Evolutionary conservation across 1,140 invertebrate genomes (phyloP).

Genomic region (Zaprionus davidi): DNA sequence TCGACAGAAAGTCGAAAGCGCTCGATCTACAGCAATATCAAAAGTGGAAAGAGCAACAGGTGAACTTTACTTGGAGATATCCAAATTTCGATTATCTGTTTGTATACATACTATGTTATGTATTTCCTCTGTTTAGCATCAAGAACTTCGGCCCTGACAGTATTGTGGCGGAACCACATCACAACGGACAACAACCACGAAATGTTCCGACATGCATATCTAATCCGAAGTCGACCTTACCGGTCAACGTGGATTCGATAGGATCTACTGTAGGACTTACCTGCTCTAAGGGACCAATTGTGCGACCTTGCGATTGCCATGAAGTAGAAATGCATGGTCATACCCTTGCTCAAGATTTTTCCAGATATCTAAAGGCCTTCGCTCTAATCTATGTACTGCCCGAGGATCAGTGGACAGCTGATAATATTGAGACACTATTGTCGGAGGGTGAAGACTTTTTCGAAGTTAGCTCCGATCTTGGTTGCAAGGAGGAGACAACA

Average conservation of each 20-base stretch:
- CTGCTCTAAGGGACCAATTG: constrained; percentile 8
- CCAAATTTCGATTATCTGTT: not conserved
- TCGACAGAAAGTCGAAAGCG: not conserved
- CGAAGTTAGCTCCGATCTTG: constrained; percentile 21
- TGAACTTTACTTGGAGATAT: not conserved
- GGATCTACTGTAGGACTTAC: constrained; percentile 41
- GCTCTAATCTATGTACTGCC: constrained; percentile 70
- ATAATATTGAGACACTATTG: constrained; percentile 60
- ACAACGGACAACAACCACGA: not conserved
- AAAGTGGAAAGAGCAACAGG: constrained; percentile 27
- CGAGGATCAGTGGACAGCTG: constrained; percentile 64
- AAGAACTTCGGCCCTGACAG: not conserved
- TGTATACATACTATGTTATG: not conserved
- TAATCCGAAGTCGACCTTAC: not conserved
- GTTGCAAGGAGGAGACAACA: not conserved
- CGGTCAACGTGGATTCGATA: constrained; percentile 41
- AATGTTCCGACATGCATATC: not conserved
- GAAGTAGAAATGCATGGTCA: not conserved
- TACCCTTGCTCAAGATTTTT: constrained; percentile 26
- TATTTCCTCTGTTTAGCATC: constrained; percentile 8
- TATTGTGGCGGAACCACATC: not conserved
- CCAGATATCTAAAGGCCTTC: constrained; percentile 68
- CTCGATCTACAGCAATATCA: constrained; percentile 13
- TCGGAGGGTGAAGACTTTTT: constrained; percentile 56
- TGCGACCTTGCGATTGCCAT: not conserved